Evolutionary conservation across 2,113 vertebrate genomes (phyloP), one percentile per base, ranked within the genome.

Genomic region (Phoenicopterus ruber): DNA sequence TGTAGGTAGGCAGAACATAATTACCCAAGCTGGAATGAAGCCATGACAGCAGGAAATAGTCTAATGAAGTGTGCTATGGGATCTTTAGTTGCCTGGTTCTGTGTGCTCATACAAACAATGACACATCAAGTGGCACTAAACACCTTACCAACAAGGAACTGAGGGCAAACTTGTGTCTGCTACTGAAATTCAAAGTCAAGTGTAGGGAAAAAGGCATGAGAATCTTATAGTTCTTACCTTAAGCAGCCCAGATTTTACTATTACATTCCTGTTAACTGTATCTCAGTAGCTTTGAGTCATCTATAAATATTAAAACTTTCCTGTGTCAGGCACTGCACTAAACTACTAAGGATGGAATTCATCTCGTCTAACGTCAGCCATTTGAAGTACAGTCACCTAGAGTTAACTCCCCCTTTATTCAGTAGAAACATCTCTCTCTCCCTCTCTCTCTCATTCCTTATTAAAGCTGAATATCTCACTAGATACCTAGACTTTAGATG

Each of bases 101-200:
- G 3, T 50, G 52, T 67, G 19, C 6, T 54, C 19, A n/a, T 46
- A 28, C 18, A 61, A 82, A 57, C 1, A 2, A 11, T 25, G 14
- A 28, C 2, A 1, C 10, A 69, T 15, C 8, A 62, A 81, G 21
- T 31, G 6, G 3, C 17, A 61, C 16, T 69, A 31, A 77, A 36
- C 10, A 62, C 2, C 7, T 61, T 86, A 34, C 2, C 5, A 55
- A 7, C 4, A 28, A 44, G 4, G 3, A 3, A 57, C 2, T 49
- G 17, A 61, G 46, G 36, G 6, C 7, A 70, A 87, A 34, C 5
- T 57, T 57, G 10, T 49, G 22, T 28, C 38, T 74, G 21, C 6
- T 66, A 54, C 11, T 26, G n/a, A 57, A 94, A 36, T 49, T 22
- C 12, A 6, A 59, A 90, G 13, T 62, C 61, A 90, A 50, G 3